Base-by-base conservation (phyloP, 2,797 vertebrate genomes). In the Sebastes vulpes region DNA sequence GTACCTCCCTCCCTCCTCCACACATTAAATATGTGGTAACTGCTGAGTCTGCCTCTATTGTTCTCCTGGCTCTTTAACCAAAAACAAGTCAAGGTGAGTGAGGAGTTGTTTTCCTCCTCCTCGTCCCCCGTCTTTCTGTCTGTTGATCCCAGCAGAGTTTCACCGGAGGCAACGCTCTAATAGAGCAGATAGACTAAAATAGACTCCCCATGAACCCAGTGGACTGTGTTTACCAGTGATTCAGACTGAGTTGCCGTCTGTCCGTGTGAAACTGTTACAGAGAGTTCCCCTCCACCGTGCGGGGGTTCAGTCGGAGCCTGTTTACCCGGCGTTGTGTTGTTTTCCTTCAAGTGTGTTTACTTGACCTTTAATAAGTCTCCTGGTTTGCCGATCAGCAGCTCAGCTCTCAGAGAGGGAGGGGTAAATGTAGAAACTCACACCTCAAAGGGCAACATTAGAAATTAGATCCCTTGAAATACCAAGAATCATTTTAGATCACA, bases 331-430 rank as follows among this genome's bases (percentile, higher is more conserved):
- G 26, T 82, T 71, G 42, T 80, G 72, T 89, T 83, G 65, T 86
- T 82, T 77, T 58, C 31, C 50, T 16, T 9, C 5, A 38, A 2
- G 67, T 48, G 20, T 86, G 82, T 90, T 92, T 75, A 72, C 82
- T 29, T 92, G 91, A 92, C 85, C 90, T 87, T 90, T 83, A 81
- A 76, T 74, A 65, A 79, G 65, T 14, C 18, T 35, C 26, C 70
- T 83, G 82, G 46, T 35, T 50, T 77, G 86, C 65, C 7, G 2
- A 69, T 76, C 65, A 81, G 72, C 48, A n/a, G 31, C 77, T 84
- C 65, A 56, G 31, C 65, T 79, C 63, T 8, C 32, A 26, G 0
- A 10, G 20, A 9, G 35, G 25, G 58, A 25, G 58, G 53, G 60
- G 46, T 5, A 16, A 20, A 25, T 21, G 28, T 16, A 25, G 54